phyloP scores from a whole-genome alignment of 2,797 vertebrate genomes.

The Choloepus didactylus region DNA sequence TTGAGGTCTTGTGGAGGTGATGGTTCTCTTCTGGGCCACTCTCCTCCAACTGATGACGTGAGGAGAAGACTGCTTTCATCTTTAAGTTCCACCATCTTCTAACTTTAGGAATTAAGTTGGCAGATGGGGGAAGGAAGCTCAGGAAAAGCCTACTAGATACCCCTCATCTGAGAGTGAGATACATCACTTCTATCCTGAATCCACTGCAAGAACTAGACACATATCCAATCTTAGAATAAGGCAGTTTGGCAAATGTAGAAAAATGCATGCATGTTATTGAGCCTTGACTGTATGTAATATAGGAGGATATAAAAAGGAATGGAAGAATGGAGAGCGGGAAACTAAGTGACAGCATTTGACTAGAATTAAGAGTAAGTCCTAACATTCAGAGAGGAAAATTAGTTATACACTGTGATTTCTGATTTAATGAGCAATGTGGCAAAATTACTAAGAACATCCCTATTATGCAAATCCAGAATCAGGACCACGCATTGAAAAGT shows the following conservation, averaged over 20 bases:
- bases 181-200: not conserved
- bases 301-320: not conserved
- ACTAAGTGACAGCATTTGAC: not conserved
- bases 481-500: not conserved
- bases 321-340: not conserved
- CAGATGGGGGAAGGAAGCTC: not conserved
- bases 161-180: not conserved
- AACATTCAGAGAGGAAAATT: not conserved
- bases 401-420: not conserved
- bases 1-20: not conserved
- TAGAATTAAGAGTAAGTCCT: not conserved
- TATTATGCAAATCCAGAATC: not conserved
- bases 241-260: not conserved
- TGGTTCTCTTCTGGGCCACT: not conserved
- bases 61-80: not conserved
- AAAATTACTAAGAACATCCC: not conserved
- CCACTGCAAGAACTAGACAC: not conserved
- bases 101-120: not conserved
- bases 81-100: not conserved
- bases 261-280: not conserved
- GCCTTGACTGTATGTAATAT: not conserved
- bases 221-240: not conserved
- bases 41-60: not conserved
- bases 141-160: not conserved
- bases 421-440: not conserved